A percentile compares a stretch with the other conserved stretches of the same genome.
These are phyloP conservation scores for Boulengeromyrus knoepffleri DNA, from an alignment of 2,113 vertebrate genomes.

Conservation along the genomic window DNA sequence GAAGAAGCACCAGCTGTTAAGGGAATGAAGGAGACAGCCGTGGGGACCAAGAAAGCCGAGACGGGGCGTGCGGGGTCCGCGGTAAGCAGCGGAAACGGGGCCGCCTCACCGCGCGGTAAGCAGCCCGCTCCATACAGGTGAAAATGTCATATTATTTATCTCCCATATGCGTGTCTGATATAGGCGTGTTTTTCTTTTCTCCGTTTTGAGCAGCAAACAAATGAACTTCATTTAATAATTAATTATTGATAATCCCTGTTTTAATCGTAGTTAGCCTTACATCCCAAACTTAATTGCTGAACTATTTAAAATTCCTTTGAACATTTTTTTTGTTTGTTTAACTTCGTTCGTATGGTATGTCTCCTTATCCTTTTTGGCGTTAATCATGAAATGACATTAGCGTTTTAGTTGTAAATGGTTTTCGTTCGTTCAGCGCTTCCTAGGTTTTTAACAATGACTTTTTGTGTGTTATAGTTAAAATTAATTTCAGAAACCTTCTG, in stretches of 20 bases:
- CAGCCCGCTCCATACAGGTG: neutral
- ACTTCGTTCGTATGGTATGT: neutral
- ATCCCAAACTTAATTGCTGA: neutral
- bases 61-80: constrained; percentile 53
- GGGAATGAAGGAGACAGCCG: constrained; percentile 43
- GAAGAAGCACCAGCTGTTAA: constrained; percentile 60
- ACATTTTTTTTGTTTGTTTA: neutral
- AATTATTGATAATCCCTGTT: neutral
- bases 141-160: neutral
- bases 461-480: neutral
- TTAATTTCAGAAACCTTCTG: neutral
- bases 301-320: neutral
- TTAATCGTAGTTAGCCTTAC: neutral
- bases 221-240: neutral
- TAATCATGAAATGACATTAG: neutral
- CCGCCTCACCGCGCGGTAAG: constrained; percentile 65
- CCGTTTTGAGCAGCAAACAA: neutral
- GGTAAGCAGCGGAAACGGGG: constrained; percentile 71
- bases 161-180: neutral
- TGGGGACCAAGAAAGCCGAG: constrained; percentile 43
- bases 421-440: neutral
- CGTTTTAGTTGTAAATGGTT: neutral
- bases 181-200: neutral
- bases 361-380: neutral
- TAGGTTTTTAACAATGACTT: neutral